Percentiles rank a stretch among this genome's conserved stretches.
phyloP scores from a whole-genome alignment of 2,113 vertebrate species.

The Lophochroa leadbeateri region DNA sequence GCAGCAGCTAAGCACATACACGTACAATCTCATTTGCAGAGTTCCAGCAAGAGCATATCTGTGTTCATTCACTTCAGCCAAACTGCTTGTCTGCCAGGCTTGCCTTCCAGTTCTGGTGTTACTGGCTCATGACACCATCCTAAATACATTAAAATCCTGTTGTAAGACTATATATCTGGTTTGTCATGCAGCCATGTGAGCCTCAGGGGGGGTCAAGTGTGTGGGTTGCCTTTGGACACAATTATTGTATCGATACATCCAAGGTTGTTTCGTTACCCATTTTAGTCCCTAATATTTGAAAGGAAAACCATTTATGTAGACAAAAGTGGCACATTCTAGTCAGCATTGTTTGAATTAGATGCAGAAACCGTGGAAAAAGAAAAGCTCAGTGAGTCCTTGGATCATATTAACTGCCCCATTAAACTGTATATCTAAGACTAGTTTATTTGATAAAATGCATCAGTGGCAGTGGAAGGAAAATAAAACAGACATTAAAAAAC shows the following conservation, averaged over 20 bases:
- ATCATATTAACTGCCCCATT: background rate
- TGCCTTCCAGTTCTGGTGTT: background rate
- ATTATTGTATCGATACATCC: background rate
- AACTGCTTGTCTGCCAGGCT: background rate
- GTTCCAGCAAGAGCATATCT: background rate
- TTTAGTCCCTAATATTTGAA: background rate
- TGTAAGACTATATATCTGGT: background rate
- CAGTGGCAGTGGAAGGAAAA: background rate
- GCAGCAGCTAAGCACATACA: background rate
- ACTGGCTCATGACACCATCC: background rate
- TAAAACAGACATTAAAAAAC: background rate
- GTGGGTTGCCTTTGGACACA: fast-evolving
- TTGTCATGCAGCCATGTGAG: background rate
- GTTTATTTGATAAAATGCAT: background rate
- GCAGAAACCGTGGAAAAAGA: background rate
- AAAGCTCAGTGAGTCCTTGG: background rate
- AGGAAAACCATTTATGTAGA: fast-evolving
- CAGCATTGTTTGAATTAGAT: background rate
- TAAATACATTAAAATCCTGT: background rate
- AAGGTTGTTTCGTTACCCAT: background rate
- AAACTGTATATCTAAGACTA: background rate
- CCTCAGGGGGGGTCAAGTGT: background rate
- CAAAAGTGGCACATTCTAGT: background rate
- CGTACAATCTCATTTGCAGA: background rate
- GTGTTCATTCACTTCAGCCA: background rate